phyloP scores from a whole-genome alignment of 2,797 vertebrate species.

The Artibeus lituratus region DNA sequence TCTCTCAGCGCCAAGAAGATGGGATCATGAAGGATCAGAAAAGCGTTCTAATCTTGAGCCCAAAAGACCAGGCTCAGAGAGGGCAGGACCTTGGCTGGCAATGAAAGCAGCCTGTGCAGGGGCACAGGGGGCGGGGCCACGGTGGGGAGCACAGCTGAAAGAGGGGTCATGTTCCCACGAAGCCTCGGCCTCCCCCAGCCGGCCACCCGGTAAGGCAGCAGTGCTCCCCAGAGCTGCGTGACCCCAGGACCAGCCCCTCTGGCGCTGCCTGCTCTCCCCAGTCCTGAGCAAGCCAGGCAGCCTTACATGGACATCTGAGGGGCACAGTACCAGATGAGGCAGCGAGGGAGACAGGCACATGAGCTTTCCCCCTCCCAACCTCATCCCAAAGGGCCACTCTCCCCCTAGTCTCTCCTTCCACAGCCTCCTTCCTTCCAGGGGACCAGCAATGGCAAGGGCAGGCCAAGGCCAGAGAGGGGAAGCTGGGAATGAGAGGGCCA shows the following conservation, averaged over 20 bases:
- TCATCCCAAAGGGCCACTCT: background rate
- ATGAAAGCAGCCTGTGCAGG: background rate
- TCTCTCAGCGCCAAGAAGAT: slow-evolving; percentile 12
- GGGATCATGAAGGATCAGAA: background rate
- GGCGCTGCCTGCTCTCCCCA: background rate
- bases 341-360: rapidly evolving
- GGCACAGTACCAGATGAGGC: background rate
- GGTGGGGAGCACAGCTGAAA: background rate
- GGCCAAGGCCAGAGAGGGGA: background rate
- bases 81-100: slow-evolving; percentile 14
- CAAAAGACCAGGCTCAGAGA: background rate
- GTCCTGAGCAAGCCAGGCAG: slow-evolving; percentile 4
- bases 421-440: background rate
- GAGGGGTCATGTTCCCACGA: background rate
- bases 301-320: slow-evolving; percentile 61
- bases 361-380: background rate
- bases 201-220: background rate
- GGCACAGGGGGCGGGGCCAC: background rate
- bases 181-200: background rate
- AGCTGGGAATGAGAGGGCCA: background rate
- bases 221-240: background rate
- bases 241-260: background rate
- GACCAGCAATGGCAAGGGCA: background rate
- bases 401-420: background rate
- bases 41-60: background rate